Percentiles rank a stretch among this genome's conserved stretches.
Evolutionary conservation across 2,113 vertebrate genomes (phyloP).

Genomic region (Xiphorhynchus elegans): DNA sequence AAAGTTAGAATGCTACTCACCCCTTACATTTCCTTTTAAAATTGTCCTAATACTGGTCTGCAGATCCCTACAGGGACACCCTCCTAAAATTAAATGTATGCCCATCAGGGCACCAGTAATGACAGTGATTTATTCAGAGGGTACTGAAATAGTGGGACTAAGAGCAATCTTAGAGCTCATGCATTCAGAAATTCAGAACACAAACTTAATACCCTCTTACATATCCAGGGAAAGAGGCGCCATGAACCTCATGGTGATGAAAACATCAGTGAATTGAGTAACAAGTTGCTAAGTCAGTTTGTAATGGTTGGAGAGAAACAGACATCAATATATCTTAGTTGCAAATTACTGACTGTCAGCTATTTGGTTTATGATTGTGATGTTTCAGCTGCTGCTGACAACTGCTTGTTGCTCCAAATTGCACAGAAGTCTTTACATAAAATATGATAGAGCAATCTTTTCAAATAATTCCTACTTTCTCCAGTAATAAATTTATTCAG

Average conservation of each 20-base stretch:
- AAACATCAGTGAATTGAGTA: not conserved
- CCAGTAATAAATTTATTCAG: not conserved
- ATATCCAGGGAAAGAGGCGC: not conserved
- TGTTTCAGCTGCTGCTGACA: constrained; percentile 23
- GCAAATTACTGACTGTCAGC: constrained; percentile 3
- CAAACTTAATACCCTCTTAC: not conserved
- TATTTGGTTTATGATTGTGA: constrained; percentile 5
- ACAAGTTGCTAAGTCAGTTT: not conserved
- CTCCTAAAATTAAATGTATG: not conserved
- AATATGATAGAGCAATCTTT: not conserved
- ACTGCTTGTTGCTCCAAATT: not conserved
- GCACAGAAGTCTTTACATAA: not conserved
- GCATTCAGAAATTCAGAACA: not conserved
- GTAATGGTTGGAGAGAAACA: not conserved
- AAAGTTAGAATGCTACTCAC: not conserved
- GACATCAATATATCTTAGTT: not conserved
- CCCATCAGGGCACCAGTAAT: not conserved
- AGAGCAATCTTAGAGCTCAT: not conserved
- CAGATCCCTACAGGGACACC: not conserved
- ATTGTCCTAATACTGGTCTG: not conserved
- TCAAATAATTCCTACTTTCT: not conserved
- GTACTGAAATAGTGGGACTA: not conserved
- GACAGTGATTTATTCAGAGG: not conserved
- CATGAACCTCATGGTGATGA: not conserved
- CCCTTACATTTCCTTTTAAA: not conserved